phyloP scores from a whole-genome alignment of 2,113 vertebrate genomes.

The Ciconia boyciana region DNA sequence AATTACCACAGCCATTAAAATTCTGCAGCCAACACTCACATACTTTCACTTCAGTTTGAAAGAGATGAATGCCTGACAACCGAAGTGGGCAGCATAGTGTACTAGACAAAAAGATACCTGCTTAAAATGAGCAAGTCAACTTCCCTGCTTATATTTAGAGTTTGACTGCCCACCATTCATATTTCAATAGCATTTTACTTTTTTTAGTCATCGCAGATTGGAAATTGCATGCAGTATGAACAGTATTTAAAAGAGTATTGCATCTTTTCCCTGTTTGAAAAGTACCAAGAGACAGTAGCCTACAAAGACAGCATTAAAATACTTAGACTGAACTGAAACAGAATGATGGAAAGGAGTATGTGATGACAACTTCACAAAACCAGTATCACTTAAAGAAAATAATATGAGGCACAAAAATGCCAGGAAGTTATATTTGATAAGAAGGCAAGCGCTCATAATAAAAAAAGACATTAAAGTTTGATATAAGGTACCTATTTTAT shows the following conservation, averaged over 20 bases:
- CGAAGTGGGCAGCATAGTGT: not conserved
- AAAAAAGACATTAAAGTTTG: not conserved
- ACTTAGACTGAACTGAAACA: not conserved
- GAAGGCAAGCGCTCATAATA: not conserved
- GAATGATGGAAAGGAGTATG: not conserved
- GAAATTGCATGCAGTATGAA: not conserved
- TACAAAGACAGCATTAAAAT: not conserved
- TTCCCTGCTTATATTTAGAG: not conserved
- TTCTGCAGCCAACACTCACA: constrained; percentile 2
- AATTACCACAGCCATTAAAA: constrained; percentile 24
- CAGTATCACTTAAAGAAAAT: not conserved
- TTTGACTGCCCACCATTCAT: not conserved
- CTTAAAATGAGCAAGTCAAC: constrained; percentile 21
- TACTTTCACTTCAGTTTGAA: constrained; percentile 34
- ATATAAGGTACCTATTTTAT: not conserved
- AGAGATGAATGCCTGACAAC: constrained; percentile 8
- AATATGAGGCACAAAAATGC: not conserved
- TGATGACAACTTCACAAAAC: not conserved
- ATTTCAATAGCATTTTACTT: not conserved
- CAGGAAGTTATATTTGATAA: not conserved
- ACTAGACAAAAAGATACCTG: not conserved
- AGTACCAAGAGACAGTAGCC: not conserved
- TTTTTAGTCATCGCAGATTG: not conserved
- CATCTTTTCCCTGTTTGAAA: not conserved
- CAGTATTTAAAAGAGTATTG: not conserved